Percentiles rank a stretch among this genome's conserved stretches.
phyloP scores from a whole-genome alignment of 2,113 vertebrate species.

The Cepphus grylle region DNA sequence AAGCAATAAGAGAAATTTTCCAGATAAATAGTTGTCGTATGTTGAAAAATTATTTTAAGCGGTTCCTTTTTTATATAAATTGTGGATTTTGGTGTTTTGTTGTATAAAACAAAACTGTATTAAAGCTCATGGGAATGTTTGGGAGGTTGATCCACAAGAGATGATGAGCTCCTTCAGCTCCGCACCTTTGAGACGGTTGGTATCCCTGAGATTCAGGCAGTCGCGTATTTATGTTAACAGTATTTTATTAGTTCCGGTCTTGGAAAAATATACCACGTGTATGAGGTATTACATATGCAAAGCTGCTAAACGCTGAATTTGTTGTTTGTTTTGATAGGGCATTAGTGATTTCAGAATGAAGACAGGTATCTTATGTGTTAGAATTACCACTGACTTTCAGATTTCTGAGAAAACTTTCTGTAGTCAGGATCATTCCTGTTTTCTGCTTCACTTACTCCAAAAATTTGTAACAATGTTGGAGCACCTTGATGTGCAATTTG shows the following conservation, averaged over 20 bases:
- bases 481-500: neutral
- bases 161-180: neutral
- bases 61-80: slow-evolving; percentile 20
- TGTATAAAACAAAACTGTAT: neutral
- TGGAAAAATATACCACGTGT: neutral
- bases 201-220: neutral
- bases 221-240: neutral
- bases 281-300: neutral
- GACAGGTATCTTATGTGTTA: neutral
- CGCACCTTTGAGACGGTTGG: neutral
- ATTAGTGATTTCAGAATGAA: neutral
- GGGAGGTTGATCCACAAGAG: neutral
- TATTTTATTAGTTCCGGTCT: neutral
- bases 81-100: slow-evolving; percentile 32
- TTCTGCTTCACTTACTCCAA: slow-evolving; percentile 7
- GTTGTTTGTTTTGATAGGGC: neutral
- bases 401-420: neutral
- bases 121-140: neutral
- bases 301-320: slow-evolving; percentile 11
- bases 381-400: neutral
- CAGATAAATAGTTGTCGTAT: neutral
- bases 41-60: slow-evolving; percentile 22
- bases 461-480: neutral
- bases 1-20: slow-evolving; percentile 47
- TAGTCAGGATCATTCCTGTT: neutral